A percentile compares a stretch with the other conserved stretches of the same genome.
phyloP scores from a whole-genome alignment of 2,113 vertebrate species.

The Pycnonotus jocosus region DNA sequence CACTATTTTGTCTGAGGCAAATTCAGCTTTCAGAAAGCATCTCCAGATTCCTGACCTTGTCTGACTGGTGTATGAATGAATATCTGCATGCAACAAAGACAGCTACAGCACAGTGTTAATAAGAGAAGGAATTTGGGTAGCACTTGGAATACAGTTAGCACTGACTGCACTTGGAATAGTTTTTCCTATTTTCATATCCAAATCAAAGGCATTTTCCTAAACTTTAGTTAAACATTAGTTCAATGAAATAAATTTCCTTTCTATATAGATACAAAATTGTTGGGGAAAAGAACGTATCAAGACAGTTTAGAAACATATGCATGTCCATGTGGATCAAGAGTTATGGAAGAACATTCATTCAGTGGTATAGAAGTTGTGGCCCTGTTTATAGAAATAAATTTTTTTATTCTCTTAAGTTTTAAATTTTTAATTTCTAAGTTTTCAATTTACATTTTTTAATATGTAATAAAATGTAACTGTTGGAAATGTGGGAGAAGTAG shows the following conservation, averaged over 20 bases:
- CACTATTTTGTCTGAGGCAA: constrained; percentile 18
- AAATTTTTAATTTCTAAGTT: constrained; percentile 16
- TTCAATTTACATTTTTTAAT: constrained; percentile 27
- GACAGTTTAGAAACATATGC: neutral
- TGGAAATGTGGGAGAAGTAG: constrained; percentile 20
- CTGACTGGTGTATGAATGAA: neutral
- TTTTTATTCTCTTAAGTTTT: constrained; percentile 49
- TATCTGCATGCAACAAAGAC: neutral
- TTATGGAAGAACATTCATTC: neutral
- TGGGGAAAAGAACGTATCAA: neutral
- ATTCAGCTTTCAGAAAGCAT: neutral
- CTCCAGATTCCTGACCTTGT: constrained; percentile 8
- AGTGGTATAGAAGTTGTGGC: neutral
- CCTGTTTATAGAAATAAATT: constrained; percentile 9
- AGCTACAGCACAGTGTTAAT: neutral
- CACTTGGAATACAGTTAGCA: neutral
- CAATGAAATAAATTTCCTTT: constrained; percentile 14
- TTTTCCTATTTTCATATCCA: constrained; percentile 21
- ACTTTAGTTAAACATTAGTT: neutral
- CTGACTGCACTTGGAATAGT: constrained; percentile 6
- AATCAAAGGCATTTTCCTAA: constrained; percentile 11
- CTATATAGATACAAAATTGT: neutral
- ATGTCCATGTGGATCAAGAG: neutral
- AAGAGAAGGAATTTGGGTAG: neutral
- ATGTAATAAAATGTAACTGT: neutral